phyloP scores from a whole-genome alignment of 2,888 invertebrate species.

The Orthonevra nobilis region DNA sequence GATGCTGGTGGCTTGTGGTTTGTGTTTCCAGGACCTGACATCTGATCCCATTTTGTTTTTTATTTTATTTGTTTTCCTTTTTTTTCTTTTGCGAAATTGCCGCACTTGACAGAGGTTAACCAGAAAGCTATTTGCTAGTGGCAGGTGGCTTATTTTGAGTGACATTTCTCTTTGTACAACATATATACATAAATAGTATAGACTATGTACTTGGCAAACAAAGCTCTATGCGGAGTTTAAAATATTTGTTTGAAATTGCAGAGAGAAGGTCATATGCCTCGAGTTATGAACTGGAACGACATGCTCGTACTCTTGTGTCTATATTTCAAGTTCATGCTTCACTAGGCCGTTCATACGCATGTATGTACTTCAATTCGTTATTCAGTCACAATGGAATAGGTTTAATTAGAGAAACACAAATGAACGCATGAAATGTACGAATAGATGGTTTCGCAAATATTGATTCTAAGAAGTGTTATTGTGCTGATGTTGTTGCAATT shows the following conservation, averaged over 20 bases:
- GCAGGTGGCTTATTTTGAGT: slow-evolving; percentile 28
- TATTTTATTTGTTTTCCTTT: too few species aligned
- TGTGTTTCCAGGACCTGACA: too few species aligned
- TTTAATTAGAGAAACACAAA: slow-evolving; percentile 16
- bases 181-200: too few species aligned
- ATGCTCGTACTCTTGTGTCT: too few species aligned
- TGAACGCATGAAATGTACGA: slow-evolving; percentile 20
- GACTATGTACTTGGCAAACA: background rate
- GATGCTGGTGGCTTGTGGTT: too few species aligned
- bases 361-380: slow-evolving; percentile 11
- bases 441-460: too few species aligned
- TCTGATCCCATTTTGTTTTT: too few species aligned
- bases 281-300: background rate
- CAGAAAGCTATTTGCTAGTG: slow-evolving; percentile 45
- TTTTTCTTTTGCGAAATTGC: too few species aligned
- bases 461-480: too few species aligned
- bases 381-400: slow-evolving; percentile 11
- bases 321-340: too few species aligned
- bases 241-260: slow-evolving; percentile 32
- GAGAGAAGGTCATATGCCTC: background rate
- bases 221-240: slow-evolving; percentile 2
- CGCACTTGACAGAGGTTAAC: slow-evolving; percentile 46
- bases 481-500: too few species aligned
- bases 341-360: too few species aligned
- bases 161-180: slow-evolving; percentile 20